Conservation (phyloP, 2,797 vertebrate species). For the Tragelaphus eurycerus region DNA sequence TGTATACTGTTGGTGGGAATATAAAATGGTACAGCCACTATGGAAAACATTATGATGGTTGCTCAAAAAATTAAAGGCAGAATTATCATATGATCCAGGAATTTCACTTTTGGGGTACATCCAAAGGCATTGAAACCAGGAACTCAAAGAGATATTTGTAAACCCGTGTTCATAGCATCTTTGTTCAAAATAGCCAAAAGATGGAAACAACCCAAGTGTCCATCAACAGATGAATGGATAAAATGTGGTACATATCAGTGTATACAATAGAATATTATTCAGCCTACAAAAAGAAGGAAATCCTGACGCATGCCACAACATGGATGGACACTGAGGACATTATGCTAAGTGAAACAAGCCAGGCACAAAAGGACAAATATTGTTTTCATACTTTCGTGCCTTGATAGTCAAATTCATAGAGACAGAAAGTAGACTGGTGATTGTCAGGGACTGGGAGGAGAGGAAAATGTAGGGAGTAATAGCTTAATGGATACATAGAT, state of each 20-base stretch:
- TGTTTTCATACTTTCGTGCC: background rate
- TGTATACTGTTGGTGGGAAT: background rate
- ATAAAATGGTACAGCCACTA: background rate
- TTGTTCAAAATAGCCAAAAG: background rate
- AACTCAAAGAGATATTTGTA: background rate
- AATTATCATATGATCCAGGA: background rate
- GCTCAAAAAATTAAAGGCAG: background rate
- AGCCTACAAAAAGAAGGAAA: constrained; percentile 48
- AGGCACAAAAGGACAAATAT: background rate
- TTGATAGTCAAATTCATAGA: background rate
- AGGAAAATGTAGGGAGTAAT: background rate
- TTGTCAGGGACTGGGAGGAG: background rate
- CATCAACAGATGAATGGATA: background rate
- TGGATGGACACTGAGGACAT: background rate
- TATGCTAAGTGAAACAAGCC: background rate
- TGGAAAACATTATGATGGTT: background rate
- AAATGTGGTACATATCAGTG: background rate
- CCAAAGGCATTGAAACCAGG: background rate
- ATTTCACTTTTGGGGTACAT: background rate
- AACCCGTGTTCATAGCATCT: background rate
- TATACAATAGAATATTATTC: constrained; percentile 21
- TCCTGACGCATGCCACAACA: background rate
- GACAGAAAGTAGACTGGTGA: background rate
- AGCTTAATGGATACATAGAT: background rate
- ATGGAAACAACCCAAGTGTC: background rate